Base-by-base conservation (phyloP, 1,140 invertebrate genomes). In the Physella acuta region DNA sequence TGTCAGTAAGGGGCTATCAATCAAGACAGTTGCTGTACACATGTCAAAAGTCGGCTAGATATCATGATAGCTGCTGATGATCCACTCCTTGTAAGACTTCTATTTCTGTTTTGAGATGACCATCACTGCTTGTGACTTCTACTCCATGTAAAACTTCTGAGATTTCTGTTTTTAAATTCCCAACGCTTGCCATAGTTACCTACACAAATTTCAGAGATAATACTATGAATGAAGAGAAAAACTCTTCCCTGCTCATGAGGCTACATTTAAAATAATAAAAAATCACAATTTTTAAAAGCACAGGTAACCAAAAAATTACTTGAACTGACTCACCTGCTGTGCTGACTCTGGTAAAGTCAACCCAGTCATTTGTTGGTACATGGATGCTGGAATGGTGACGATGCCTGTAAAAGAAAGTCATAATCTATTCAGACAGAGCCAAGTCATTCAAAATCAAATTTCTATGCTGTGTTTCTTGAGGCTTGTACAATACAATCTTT, bases 321-420 rank as follows among this genome's bases (percentile, higher is more conserved):
- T n/a, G n/a, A n/a, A n/a, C n/a, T n/a, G n/a, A n/a, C n/a, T n/a
- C n/a, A n/a, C n/a, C n/a, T n/a, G n/a, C 61, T 77, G 39, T 93
- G 92, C 24, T 20, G 66, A 58, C 11, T 68, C 66, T 26, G 66
- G 66, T 17, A 68, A 37, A 11, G 66, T 51, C 2, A 68, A n/a
- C 2, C 66, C 66, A 79, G 96, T 93, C 87, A 98, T 94, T 51
- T 93, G 94, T 85, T 97, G 95, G 87, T 97, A 98, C 92, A 97
- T 95, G 68, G 93, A 93, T 11, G 97, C 94, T 58, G 95, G 95
- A 71, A 97, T 92, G 49, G 94, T 95, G 77, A 98, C 95, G 84
- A 97, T 95, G 53, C 95, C 94, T 78, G 93, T 65, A 86, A 87
- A 61, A 73, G 74, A 28, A 76, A 36, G 75, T 74, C 33, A 60